phyloP scores from a whole-genome alignment of 2,797 vertebrate species.

The Muscicapa striata region DNA sequence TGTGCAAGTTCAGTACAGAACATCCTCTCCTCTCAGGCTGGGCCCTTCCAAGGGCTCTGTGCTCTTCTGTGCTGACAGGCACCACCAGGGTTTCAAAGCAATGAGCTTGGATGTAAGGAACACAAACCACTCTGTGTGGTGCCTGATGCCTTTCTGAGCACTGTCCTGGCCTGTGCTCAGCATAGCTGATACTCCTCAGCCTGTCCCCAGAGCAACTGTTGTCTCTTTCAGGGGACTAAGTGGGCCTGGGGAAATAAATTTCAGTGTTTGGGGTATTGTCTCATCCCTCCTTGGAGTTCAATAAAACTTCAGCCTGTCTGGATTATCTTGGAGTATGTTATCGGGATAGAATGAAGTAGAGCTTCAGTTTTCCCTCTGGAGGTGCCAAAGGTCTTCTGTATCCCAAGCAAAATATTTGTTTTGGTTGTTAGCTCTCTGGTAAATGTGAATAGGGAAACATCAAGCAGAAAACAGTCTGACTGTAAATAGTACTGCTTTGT shows the following conservation, averaged over 20 bases:
- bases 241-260: not conserved
- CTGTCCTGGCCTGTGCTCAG: not conserved
- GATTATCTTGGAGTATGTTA: not conserved
- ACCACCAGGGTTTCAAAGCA: not conserved
- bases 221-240: not conserved
- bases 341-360: not conserved
- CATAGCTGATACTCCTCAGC: not conserved
- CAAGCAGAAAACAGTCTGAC: not conserved
- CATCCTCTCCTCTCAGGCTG: not conserved
- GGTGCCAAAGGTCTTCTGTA: slow-evolving; percentile 1
- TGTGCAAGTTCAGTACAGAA: not conserved
- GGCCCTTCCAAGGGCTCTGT: not conserved
- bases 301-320: not conserved
- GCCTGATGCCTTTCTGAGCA: not conserved
- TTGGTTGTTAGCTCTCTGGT: not conserved
- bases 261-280: not conserved
- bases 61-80: not conserved
- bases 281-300: not conserved
- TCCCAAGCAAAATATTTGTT: not conserved
- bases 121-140: not conserved
- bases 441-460: not conserved
- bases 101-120: not conserved
- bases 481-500: not conserved
- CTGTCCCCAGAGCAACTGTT: not conserved
- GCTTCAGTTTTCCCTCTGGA: not conserved